Percentiles rank a stretch among this genome's conserved stretches.
Conservation (phyloP, 1,140 invertebrate genomes). For the Heliconius hermathena region DNA sequence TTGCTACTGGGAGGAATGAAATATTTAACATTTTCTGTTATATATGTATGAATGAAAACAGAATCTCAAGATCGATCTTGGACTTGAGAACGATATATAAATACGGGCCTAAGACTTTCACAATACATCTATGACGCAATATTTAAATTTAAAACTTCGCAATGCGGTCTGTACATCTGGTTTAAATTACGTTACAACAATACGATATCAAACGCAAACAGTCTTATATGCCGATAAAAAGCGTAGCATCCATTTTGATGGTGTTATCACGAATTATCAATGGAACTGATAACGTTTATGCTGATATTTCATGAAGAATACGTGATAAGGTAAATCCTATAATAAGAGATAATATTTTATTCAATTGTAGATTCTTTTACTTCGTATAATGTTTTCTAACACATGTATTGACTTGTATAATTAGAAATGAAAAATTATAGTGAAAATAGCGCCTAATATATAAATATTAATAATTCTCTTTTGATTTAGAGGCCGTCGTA, state of each 20-base stretch:
- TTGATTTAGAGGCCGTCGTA: too few relatives aligned
- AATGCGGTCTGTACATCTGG: slow-evolving; percentile 15
- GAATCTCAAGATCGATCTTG: too few relatives aligned
- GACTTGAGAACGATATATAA: too few relatives aligned
- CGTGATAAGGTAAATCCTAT: neutral
- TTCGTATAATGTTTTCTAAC: neutral
- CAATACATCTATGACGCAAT: neutral
- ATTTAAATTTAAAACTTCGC: slow-evolving; percentile 9
- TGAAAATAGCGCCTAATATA: too few relatives aligned
- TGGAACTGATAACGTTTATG: neutral
- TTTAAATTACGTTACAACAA: slow-evolving; percentile 11
- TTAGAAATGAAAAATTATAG: too few relatives aligned
- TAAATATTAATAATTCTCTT: too few relatives aligned
- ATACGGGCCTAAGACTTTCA: neutral
- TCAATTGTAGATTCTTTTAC: neutral
- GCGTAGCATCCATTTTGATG: slow-evolving; percentile 7
- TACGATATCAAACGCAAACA: neutral
- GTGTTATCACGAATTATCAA: slow-evolving; percentile 6
- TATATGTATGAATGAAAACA: too few relatives aligned
- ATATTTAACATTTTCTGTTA: too few relatives aligned
- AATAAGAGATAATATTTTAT: neutral
- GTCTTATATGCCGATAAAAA: neutral
- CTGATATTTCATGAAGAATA: neutral
- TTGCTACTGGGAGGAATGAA: too few relatives aligned
- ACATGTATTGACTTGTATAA: too few relatives aligned